Base-by-base conservation (phyloP, 2,888 invertebrate species). In the Zygaena filipendulae region DNA sequence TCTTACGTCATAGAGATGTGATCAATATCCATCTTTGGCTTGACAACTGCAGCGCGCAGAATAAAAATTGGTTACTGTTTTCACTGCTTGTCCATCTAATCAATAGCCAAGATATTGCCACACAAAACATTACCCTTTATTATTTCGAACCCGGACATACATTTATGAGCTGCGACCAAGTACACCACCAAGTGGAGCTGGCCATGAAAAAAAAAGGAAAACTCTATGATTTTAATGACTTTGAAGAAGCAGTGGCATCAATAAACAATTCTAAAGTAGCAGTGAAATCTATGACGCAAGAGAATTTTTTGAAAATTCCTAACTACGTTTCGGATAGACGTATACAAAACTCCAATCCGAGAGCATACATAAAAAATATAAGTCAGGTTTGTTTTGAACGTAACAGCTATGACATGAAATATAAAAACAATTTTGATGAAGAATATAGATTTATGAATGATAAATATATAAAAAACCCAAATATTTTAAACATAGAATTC, bases 111-210 rank as follows among this genome's bases (percentile, higher is more conserved):
- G 25, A 29, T n/a, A 39, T 41, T 25, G 18, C 30, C 16, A 35
- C 36, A 20, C 18, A 38, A 13, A 32, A 33, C 11, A 39, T 44
- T 19, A 30, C 9, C 9, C 26, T 46, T 4, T 21, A 32, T 23
- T 36, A 36, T 18, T 42, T 46, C 23, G 40, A 42, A 31, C 41
- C 42, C 3, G 45, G 47, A 3, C 43, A 45, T 25, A 45, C 45
- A n/a, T 44, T 45, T 25, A 43, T 45, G 42, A 32, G 35, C 11
- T 22, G 33, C 29, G 45, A 46, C 23, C 36, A 36, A 23, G 35
- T 44, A 7, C 45, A 46, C 25, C 40, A 40, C 19, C 40, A 42
- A 20, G 41, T 42, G 3, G 40, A 42, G 21, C 16, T 35, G 8
- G 24, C 40, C 5, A 40, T 42, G 34, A 46, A 42, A 25, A 36